Base-by-base conservation (phyloP, 2,113 vertebrate species). In the Donacobius atricapilla region DNA sequence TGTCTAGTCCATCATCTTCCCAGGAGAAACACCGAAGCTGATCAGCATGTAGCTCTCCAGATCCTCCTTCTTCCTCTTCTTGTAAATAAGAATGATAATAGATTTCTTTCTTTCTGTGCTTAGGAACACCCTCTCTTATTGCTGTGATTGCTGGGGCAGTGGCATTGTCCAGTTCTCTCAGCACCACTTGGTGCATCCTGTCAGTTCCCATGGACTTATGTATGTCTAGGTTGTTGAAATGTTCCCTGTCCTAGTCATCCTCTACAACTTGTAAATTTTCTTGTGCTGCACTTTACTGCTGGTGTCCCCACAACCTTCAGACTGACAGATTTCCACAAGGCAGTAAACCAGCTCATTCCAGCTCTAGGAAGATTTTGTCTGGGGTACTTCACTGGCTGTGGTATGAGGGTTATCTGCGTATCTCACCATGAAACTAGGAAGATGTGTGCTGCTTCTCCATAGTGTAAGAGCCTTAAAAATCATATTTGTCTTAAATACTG, bases 381-480 rank as follows among this genome's bases (percentile, higher is more conserved):
- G 37, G 15, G 11, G 4, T 66, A 9, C 17, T 16, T 51, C 15
- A 11, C 24, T 53, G 65, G 8, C 28, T 12, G 6, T 15, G 6
- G 4, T 45, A n/a, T 33, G 19, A 65, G 19, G 10, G 4, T 21
- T 79, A 9, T 54, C 61, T 80, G 11, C 9, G 24, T 60, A 33
- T 45, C 51, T 65, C 28, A 20, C 4, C 11, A 20, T 58, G 31
- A 48, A 51, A 64, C 2, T 37, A 35, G 35, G 40, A 44, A 23
- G 5, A 28, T 0, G 0, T 28, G 4, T 54, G 30, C 40, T 75
- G 16, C 37, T 63, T 88, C 16, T 61, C 14, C 35, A 31, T 13
- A 50, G 37, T 33, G 22, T 51, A 45, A 60, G 37, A 51, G 22
- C 33, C 63, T 69, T 60, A 69, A 69, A 58, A 87, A 69, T 69